These are phyloP conservation scores for Schrankia costaestrigalis DNA, from an alignment of 2,888 invertebrate genomes.

Conservation along the genomic window DNA sequence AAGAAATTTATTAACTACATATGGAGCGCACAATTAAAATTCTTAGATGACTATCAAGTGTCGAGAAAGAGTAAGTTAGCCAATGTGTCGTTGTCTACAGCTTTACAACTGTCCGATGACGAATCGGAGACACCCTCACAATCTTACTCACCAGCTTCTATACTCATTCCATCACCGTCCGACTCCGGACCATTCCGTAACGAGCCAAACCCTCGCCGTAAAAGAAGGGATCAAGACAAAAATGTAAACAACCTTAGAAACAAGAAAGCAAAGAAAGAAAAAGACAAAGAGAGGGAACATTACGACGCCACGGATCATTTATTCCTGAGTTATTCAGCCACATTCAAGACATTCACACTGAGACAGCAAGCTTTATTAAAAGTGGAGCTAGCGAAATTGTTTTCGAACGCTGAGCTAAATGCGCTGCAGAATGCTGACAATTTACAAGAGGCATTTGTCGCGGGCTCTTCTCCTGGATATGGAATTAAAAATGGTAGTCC, in stretches of 20 bases:
- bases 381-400: conserved; percentile 36
- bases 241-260: conserved; percentile 1
- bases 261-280: conserved; percentile 9
- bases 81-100: conserved; percentile 1
- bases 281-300: too few species aligned
- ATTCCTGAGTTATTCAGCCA: conserved; percentile 33
- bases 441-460: conserved; percentile 8
- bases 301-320: conserved; percentile 33
- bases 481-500: neutral
- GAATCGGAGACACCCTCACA: conserved; percentile 8
- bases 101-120: conserved; percentile 9
- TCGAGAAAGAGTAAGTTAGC: conserved; percentile 11
- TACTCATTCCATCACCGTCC: conserved; percentile 11
- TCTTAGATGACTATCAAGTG: conserved; percentile 28
- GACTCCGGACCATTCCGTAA: conserved; percentile 10
- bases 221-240: conserved; percentile 6
- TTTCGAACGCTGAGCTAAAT: conserved; percentile 29
- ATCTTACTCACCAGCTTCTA: conserved; percentile 7
- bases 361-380: conserved; percentile 29
- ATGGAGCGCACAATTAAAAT: conserved; percentile 32
- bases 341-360: conserved; percentile 29
- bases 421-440: conserved; percentile 5
- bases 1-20: conserved; percentile 32
- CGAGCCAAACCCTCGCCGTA: conserved; percentile 3
- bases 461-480: conserved; percentile 8